These are phyloP conservation scores for Nomada ruficornis DNA, from an alignment of 2,888 invertebrate genomes.

Conservation along the genomic window DNA sequence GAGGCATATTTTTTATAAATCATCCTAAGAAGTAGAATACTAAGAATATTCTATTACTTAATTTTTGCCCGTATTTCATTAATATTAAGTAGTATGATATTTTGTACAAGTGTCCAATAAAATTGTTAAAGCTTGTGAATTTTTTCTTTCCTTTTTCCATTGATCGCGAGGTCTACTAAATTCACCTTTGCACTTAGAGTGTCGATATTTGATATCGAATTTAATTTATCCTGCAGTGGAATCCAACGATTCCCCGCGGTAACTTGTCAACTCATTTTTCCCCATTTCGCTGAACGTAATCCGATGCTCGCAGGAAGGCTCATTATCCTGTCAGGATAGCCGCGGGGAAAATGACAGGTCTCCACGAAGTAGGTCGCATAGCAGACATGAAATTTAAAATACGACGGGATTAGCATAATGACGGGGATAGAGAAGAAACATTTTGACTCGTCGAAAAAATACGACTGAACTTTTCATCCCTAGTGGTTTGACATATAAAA, in stretches of 20 bases:
- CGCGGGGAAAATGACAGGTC: slow-evolving; percentile 70
- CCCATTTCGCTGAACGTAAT: slow-evolving; percentile 71
- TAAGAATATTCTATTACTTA: too few relatives aligned
- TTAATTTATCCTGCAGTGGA: slow-evolving; percentile 28
- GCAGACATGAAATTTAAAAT: slow-evolving; percentile 70
- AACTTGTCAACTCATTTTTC: slow-evolving; percentile 61
- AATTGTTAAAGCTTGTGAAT: not conserved
- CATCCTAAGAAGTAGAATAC: too few relatives aligned
- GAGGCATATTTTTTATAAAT: too few relatives aligned
- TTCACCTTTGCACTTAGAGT: not conserved
- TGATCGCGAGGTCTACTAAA: too few relatives aligned
- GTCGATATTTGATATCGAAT: not conserved
- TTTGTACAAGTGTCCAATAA: not conserved
- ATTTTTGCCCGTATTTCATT: too few relatives aligned
- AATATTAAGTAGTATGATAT: too few relatives aligned
- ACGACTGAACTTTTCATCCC: slow-evolving; percentile 33
- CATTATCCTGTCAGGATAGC: slow-evolving; percentile 74
- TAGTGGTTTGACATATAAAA: not conserved
- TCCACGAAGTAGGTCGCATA: slow-evolving; percentile 66
- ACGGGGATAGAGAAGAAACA: slow-evolving; percentile 59
- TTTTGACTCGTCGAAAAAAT: slow-evolving; percentile 63
- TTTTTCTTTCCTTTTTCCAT: too few relatives aligned
- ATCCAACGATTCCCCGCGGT: not conserved
- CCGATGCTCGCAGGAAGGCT: slow-evolving; percentile 67
- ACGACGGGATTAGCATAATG: slow-evolving; percentile 74